phyloP scores from a whole-genome alignment of 92 coral and sea anemone species.

The Muricea muricata region DNA sequence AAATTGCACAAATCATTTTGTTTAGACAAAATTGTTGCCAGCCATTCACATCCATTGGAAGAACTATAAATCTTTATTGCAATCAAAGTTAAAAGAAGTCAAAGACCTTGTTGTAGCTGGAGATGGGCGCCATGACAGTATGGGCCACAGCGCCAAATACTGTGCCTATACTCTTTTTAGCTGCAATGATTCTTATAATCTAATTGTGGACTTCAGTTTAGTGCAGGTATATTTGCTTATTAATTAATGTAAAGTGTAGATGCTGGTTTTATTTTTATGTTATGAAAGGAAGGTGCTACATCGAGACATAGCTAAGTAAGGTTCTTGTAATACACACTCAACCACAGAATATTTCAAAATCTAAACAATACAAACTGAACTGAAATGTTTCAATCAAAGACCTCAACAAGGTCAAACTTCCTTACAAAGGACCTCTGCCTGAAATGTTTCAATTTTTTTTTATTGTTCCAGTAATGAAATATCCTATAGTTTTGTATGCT shows the following conservation, averaged over 20 bases:
- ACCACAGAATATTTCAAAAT: no score
- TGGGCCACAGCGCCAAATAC: conserved; percentile 73
- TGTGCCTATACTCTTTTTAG: conserved; percentile 65
- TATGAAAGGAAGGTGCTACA: neutral
- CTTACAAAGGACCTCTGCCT: no score
- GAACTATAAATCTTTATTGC: conserved; percentile 25
- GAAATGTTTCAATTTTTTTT: no score
- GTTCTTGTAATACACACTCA: no score
- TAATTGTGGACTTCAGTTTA: conserved; percentile 60
- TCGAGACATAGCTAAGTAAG: no score
- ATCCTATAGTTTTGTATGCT: neutral
- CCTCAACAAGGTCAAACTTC: no score
- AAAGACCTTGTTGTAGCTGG: conserved; percentile 61
- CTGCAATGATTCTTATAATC: conserved; percentile 54
- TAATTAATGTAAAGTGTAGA: neutral
- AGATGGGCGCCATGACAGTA: conserved; percentile 72
- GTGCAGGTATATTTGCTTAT: conserved; percentile 74
- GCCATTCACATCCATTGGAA: conserved; percentile 55
- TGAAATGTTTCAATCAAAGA: no score
- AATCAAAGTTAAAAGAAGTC: conserved; percentile 14
- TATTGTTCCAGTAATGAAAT: no score
- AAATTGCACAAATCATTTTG: no score
- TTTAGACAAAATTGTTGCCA: conserved; percentile 57
- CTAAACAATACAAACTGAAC: no score
- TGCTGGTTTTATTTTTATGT: neutral